Conservation (phyloP, 2,888 invertebrate species). For the Sarcophaga carnaria region DNA sequence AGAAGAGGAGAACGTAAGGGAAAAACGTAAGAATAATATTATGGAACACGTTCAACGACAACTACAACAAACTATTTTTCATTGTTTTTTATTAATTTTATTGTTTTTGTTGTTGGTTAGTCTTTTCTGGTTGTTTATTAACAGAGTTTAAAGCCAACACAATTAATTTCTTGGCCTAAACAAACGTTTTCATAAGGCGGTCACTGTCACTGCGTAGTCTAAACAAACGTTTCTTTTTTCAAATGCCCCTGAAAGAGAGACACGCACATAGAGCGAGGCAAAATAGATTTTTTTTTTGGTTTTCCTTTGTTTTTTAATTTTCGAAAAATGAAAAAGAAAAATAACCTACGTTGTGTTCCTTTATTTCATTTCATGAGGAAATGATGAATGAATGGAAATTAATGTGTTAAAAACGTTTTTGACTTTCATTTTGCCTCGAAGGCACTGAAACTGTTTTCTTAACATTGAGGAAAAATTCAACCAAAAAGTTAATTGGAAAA, state of each 20-base stretch:
- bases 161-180: slow-evolving; percentile 35
- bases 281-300: background rate
- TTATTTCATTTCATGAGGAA: slow-evolving; percentile 35
- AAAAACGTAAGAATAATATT: slow-evolving; percentile 43
- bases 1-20: background rate
- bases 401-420: slow-evolving; percentile 55
- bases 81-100: background rate
- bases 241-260: background rate
- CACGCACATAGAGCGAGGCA: background rate
- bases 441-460: background rate
- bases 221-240: background rate
- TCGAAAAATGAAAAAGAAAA: background rate
- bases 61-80: slow-evolving; percentile 29
- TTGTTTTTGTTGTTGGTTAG: background rate
- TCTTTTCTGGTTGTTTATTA: slow-evolving; percentile 35
- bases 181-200: slow-evolving; percentile 30
- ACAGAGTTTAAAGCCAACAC: slow-evolving; percentile 31
- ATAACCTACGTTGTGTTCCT: background rate
- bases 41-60: slow-evolving; percentile 53
- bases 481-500: slow-evolving; percentile 7
- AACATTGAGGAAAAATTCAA: background rate
- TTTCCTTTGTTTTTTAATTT: background rate
- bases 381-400: slow-evolving; percentile 57
- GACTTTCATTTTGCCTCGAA: background rate
- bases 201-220: slow-evolving; percentile 18